phyloP scores from a whole-genome alignment of 2,113 vertebrate species.

The Ginglymostoma cirratum region DNA sequence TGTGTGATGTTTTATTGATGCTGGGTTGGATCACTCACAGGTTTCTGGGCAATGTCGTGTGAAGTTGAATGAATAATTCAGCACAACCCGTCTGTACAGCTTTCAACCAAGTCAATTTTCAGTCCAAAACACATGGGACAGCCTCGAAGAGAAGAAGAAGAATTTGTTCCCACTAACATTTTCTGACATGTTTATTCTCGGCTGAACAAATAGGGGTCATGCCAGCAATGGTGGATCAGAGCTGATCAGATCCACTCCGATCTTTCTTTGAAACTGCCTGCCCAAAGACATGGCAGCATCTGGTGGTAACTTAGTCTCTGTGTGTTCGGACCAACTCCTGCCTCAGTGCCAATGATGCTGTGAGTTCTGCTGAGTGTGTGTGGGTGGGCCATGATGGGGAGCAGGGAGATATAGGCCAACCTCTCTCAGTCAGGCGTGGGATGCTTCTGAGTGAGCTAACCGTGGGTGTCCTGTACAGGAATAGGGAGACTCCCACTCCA shows the following conservation, averaged over 20 bases:
- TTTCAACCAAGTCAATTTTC: slow-evolving; percentile 22
- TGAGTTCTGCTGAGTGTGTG: background rate
- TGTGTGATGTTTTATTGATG: slow-evolving; percentile 15
- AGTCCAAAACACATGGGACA: background rate
- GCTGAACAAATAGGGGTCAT: slow-evolving; percentile 17
- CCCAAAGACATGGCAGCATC: background rate
- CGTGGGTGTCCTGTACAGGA: background rate
- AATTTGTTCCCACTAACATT: background rate
- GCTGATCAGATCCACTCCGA: background rate
- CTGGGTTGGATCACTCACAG: background rate
- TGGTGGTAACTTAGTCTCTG: background rate
- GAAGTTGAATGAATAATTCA: slow-evolving; percentile 14
- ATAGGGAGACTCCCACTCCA: background rate
- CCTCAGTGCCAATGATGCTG: background rate
- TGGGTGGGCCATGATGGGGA: background rate
- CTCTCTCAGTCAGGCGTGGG: no score
- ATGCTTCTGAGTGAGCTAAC: background rate
- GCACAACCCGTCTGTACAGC: background rate
- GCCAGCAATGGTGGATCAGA: background rate
- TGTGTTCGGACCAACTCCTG: background rate
- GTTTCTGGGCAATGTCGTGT: background rate
- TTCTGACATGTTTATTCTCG: slow-evolving; percentile 10
- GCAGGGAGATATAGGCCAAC: background rate
- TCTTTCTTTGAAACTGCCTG: background rate
- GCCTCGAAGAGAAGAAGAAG: background rate